A percentile compares a stretch with the other conserved stretches of the same genome.
phyloP scores from a whole-genome alignment of 64 coral and sea anemone genomes.

The Astreopora myriophthalma region DNA sequence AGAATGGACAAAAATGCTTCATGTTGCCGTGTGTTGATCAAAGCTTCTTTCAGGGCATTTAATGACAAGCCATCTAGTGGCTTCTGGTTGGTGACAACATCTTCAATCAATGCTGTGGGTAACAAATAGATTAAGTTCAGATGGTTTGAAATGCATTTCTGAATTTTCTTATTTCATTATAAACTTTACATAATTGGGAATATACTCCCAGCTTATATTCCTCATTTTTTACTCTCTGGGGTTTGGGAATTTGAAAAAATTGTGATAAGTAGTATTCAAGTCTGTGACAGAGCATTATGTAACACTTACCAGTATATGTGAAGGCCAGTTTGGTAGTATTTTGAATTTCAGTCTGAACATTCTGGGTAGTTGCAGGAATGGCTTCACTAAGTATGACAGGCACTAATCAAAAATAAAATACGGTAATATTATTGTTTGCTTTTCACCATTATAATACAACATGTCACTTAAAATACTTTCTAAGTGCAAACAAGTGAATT shows the following conservation, averaged over 20 bases:
- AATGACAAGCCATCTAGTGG: constrained; percentile 57
- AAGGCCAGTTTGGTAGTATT: constrained; percentile 81
- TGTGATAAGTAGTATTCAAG: too few species aligned
- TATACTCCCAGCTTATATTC: too few species aligned
- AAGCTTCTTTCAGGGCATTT: constrained; percentile 77
- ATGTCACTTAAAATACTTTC: background rate
- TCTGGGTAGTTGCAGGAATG: constrained; percentile 93
- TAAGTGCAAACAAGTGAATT: too few species aligned
- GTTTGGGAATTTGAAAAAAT: too few species aligned
- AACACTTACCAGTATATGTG: constrained; percentile 78
- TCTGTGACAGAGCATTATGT: too few species aligned
- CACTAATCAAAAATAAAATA: constrained; percentile 60
- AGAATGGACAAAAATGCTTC: constrained; percentile 97
- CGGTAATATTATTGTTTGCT: too few species aligned
- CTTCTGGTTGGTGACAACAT: background rate
- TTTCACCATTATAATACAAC: too few species aligned
- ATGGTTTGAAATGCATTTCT: background rate
- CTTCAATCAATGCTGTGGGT: constrained; percentile 81
- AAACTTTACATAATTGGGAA: too few species aligned
- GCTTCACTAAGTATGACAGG: constrained; percentile 96
- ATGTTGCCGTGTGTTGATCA: constrained; percentile 94
- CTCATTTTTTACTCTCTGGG: too few species aligned
- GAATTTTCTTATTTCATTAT: too few species aligned
- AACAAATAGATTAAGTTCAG: background rate
- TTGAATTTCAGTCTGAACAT: constrained; percentile 90